phyloP scores from a whole-genome alignment of 2,888 invertebrate genomes.

The Ernsta delagoae region DNA sequence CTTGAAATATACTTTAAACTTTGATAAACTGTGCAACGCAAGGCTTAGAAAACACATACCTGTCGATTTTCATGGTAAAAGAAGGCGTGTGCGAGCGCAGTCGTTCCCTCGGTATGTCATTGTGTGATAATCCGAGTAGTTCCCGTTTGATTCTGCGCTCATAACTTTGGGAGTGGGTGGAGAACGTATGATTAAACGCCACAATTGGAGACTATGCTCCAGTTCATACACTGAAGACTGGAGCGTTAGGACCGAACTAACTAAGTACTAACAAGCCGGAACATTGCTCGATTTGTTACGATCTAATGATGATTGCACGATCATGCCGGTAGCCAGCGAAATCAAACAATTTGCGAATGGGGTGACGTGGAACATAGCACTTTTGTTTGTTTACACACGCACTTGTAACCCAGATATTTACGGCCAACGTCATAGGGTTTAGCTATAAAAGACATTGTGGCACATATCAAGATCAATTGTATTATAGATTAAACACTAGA shows the following conservation, averaged over 20 bases:
- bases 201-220: slow-evolving; percentile 20
- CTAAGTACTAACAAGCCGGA: slow-evolving; percentile 17
- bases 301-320: slow-evolving; percentile 17
- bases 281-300: slow-evolving; percentile 17
- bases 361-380: background rate
- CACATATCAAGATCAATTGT: background rate
- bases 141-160: too few relatives aligned
- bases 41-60: slow-evolving; percentile 26
- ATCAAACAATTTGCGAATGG: slow-evolving; percentile 2
- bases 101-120: slow-evolving; percentile 52
- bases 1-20: too few relatives aligned
- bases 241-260: slow-evolving; percentile 3
- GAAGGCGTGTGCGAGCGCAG: slow-evolving; percentile 36
- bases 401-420: background rate
- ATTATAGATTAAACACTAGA: background rate
- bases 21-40: too few relatives aligned
- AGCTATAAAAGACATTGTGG: too few relatives aligned
- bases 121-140: slow-evolving; percentile 51
- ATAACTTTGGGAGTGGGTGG: slow-evolving; percentile 7
- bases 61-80: slow-evolving; percentile 37
- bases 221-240: slow-evolving; percentile 17
- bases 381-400: slow-evolving; percentile 10
- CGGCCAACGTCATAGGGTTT: too few relatives aligned
- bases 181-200: slow-evolving; percentile 28
- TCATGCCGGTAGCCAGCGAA: background rate